phyloP scores from a whole-genome alignment of 1,140 invertebrate species.

The Conopomorpha cramerella region DNA sequence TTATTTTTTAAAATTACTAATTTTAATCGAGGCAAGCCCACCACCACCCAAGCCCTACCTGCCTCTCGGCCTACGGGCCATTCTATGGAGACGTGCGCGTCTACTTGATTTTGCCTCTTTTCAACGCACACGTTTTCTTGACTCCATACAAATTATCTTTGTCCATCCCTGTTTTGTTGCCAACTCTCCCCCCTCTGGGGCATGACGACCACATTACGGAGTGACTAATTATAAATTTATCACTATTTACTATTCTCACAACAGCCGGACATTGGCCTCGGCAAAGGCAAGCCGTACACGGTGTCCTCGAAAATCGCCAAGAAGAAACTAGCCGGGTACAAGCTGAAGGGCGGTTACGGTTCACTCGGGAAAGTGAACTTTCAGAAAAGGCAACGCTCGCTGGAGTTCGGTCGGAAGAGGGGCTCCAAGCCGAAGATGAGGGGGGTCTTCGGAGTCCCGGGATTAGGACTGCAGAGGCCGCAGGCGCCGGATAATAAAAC shows the following conservation, averaged over 20 bases:
- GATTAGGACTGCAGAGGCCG: conserved; percentile 72
- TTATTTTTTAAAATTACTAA: neutral
- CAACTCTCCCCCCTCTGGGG: too few species aligned
- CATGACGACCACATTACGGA: too few species aligned
- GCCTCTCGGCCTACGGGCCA: conserved; percentile 69
- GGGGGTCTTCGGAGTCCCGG: conserved; percentile 80
- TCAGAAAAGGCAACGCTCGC: conserved; percentile 70
- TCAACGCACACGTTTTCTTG: too few species aligned
- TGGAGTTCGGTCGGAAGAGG: conserved; percentile 79
- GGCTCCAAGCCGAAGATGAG: conserved; percentile 84
- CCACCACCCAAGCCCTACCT: conserved; percentile 67
- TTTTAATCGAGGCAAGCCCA: too few species aligned
- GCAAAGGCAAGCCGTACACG: conserved; percentile 78
- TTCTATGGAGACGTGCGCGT: too few species aligned
- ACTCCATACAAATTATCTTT: too few species aligned
- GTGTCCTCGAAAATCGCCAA: conserved; percentile 76
- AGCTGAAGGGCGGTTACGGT: conserved; percentile 63
- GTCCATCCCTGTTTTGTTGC: too few species aligned
- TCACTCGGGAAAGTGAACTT: conserved; percentile 72
- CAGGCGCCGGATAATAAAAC: conserved; percentile 58
- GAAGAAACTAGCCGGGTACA: conserved; percentile 69
- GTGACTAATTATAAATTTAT: too few species aligned
- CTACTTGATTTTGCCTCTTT: too few species aligned
- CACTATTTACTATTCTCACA: too few species aligned
- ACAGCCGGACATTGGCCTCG: conserved; percentile 67